Evolutionary conservation across 2,113 vertebrate species (phyloP).

Genomic region (Ageneiosus marmoratus): DNA sequence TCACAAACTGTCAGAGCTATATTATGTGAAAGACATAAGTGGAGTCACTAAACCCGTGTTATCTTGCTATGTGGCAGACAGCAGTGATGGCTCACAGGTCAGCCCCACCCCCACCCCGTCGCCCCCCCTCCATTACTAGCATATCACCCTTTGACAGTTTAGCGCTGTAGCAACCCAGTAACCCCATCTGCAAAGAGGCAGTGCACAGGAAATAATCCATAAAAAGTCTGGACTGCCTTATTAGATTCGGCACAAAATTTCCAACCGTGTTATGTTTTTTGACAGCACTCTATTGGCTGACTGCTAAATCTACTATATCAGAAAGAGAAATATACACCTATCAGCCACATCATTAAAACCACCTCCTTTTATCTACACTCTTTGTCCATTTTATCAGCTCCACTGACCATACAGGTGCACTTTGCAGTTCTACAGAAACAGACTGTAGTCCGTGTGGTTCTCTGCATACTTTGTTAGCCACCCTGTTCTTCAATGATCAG

Average conservation of each 20-base stretch:
- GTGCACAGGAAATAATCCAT: background rate
- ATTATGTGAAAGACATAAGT: constrained; percentile 29
- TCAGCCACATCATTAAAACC: too few species aligned
- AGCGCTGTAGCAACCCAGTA: background rate
- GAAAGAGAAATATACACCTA: background rate
- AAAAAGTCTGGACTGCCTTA: constrained; percentile 3
- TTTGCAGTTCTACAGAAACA: too few species aligned
- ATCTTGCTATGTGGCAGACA: constrained; percentile 5
- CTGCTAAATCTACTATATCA: background rate
- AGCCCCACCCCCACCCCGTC: background rate
- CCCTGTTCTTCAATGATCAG: too few species aligned
- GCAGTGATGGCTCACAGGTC: background rate
- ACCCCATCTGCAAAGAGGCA: background rate
- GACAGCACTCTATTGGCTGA: background rate
- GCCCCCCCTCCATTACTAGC: background rate
- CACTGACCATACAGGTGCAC: too few species aligned
- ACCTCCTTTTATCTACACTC: too few species aligned
- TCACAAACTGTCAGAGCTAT: constrained; percentile 28
- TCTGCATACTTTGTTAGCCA: too few species aligned
- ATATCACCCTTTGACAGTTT: constrained; percentile 27
- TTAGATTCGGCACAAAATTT: background rate
- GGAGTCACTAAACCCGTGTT: constrained; percentile 30
- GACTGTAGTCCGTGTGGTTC: too few species aligned
- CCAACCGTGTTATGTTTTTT: constrained; percentile 8
- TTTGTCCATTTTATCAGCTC: too few species aligned